These are phyloP conservation scores for Portevinia maculata DNA, from an alignment of 2,888 invertebrate species.

Conservation along the genomic window DNA sequence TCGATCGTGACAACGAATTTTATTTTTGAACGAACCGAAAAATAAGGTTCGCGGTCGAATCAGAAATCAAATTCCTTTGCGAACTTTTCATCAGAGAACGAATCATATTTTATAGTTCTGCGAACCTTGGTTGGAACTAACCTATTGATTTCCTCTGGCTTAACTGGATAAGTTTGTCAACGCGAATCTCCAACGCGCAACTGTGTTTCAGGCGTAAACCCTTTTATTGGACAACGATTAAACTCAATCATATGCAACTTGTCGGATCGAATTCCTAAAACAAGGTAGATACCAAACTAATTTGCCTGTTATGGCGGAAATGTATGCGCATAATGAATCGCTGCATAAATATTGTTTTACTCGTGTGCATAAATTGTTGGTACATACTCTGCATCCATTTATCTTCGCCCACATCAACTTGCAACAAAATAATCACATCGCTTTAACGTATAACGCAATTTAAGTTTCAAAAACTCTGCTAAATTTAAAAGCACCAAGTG, in stretches of 20 bases:
- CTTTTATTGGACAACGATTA: neutral
- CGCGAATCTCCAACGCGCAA: too few species aligned
- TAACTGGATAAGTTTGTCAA: too few species aligned
- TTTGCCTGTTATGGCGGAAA: neutral
- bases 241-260: neutral
- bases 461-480: neutral
- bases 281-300: neutral
- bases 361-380: slow-evolving; percentile 28
- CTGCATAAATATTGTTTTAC: slow-evolving; percentile 34
- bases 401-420: slow-evolving; percentile 41
- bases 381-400: slow-evolving; percentile 19
- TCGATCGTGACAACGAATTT: too few species aligned
- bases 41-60: too few species aligned
- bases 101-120: too few species aligned
- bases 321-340: slow-evolving; percentile 18
- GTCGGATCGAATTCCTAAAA: neutral
- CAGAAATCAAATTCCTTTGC: too few species aligned
- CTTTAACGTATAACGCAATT: neutral
- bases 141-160: too few species aligned
- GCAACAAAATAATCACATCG: neutral
- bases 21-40: too few species aligned
- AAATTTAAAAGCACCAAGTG: slow-evolving; percentile 26
- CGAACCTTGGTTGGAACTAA: too few species aligned
- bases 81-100: too few species aligned
- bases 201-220: too few species aligned